Percentiles rank a stretch among this genome's conserved stretches.
phyloP scores from a whole-genome alignment of 2,797 vertebrate species.

The Sebastes alutus region DNA sequence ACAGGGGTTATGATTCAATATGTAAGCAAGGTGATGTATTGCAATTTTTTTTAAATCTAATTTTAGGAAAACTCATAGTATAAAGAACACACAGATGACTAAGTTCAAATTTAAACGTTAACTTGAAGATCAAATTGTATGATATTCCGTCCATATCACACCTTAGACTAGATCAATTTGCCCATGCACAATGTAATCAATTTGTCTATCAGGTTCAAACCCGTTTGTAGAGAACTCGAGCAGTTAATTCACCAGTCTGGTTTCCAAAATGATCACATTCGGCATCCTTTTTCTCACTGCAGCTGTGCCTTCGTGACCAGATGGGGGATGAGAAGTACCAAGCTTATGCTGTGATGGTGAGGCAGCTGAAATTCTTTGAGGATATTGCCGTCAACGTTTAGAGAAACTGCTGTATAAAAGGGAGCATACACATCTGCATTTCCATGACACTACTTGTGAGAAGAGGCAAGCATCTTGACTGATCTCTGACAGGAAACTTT shows the following conservation, averaged over 20 bases:
- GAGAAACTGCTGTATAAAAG: neutral
- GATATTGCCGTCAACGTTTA: constrained; percentile 84
- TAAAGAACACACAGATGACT: too few species aligned
- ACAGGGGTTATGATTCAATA: too few species aligned
- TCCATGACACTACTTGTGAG: neutral
- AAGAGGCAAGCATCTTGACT: neutral
- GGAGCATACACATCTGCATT: neutral
- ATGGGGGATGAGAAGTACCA: constrained; percentile 92
- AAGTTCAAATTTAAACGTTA: neutral
- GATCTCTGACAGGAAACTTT: neutral
- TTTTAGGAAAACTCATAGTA: too few species aligned
- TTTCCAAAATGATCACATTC: constrained; percentile 1
- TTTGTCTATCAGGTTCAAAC: neutral
- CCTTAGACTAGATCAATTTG: neutral
- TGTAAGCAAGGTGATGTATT: too few species aligned
- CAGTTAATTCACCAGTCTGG: neutral
- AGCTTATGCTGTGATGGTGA: constrained; percentile 90
- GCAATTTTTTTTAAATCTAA: too few species aligned
- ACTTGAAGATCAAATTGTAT: neutral
- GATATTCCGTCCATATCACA: neutral
- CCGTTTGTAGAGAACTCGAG: neutral
- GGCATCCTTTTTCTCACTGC: constrained; percentile 34
- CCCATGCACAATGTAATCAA: neutral
- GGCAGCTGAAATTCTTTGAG: constrained; percentile 96
- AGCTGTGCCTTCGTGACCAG: constrained; percentile 87